A percentile compares a stretch with the other conserved stretches of the same genome.
phyloP scores from a whole-genome alignment of 2,888 invertebrate genomes.

The Xiphydria camelus region DNA sequence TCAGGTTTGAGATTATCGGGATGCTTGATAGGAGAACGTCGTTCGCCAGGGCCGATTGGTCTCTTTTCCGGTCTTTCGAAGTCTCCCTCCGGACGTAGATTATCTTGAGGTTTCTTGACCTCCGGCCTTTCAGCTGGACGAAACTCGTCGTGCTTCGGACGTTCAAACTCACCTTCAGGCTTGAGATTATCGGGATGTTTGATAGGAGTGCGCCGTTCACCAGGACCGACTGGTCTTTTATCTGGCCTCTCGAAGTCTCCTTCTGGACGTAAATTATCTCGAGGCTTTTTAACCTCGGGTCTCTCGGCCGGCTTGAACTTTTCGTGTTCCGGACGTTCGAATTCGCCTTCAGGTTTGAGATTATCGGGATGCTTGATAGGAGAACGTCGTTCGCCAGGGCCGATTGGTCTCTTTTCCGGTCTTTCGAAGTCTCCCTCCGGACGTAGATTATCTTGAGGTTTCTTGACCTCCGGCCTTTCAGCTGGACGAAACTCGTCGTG shows the following conservation, averaged over 20 bases:
- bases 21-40: conserved; percentile 59
- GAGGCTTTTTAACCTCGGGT: conserved; percentile 35
- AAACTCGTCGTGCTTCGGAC: conserved; percentile 27
- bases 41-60: conserved; percentile 56
- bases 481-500: no score
- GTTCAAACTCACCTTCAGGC: conserved; percentile 56
- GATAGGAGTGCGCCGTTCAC: conserved; percentile 45
- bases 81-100: conserved; percentile 57
- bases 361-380: conserved; percentile 63
- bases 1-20: conserved; percentile 58
- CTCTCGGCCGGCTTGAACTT: conserved; percentile 56
- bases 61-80: conserved; percentile 49
- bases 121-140: conserved; percentile 37
- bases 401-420: conserved; percentile 20
- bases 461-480: conserved; percentile 44
- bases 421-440: conserved; percentile 48
- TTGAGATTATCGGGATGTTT: conserved; percentile 52
- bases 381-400: conserved; percentile 45
- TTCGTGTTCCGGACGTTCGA: conserved; percentile 54
- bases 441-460: conserved; percentile 50
- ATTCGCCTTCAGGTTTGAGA: conserved; percentile 62
- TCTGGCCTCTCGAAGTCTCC: conserved; percentile 42
- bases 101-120: conserved; percentile 56
- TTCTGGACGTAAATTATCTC: conserved; percentile 46
- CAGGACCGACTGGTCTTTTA: conserved; percentile 36